Base-by-base conservation (phyloP, 1,140 invertebrate species). In the Eupristina koningsbergeri region DNA sequence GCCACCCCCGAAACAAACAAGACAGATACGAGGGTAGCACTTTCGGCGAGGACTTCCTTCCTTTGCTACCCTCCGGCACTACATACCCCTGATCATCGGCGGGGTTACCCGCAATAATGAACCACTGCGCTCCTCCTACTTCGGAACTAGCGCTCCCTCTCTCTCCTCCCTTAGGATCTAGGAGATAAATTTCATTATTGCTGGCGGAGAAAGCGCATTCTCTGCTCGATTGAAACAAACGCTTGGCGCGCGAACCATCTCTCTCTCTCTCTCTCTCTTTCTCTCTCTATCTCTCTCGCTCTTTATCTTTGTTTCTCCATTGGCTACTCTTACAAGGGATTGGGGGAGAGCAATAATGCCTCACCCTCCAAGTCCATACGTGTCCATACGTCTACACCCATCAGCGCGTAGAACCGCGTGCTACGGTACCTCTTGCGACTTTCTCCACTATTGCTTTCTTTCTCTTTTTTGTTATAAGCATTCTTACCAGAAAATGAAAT, bases 131-230 rank as follows among this genome's bases (percentile, higher is more conserved):
- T 53, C 47, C 34, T 31, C 31, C 73, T 45, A 31, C 47, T 22
- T 36, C 29, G 1, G 17, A 7, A 67, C 31, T 67, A 36, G 36
- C 22, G 9, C 17, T 45, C 47, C 22, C 22, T 1, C 17, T 45
- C 47, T 34, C 73, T 31, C n/a, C 47, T 34, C 9, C 29, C 31
- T 34, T 41, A 3, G 13, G 47, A 7, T 13, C 31, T 13, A 26
- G 36, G 75, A 58, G 22, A 71, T 71, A 36, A 77, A 77, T 77
- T 39, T 61, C 75, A 26, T 39, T 75, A 75, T 0, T n/a, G 73
- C 34, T 34, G 36, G 26, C 41, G 36, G 22, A 22, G 73, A 15
- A 75, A 15, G n/a, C 34, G 69, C 73, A 39, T 71, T 71, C 67
- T 11, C 13, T 22, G 19, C 26, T 71, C 67, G 67, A 71, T 71